Percentiles rank a stretch among this genome's conserved stretches.
phyloP scores from a whole-genome alignment of 2,888 invertebrate species.

The Ophioninae sp. region DNA sequence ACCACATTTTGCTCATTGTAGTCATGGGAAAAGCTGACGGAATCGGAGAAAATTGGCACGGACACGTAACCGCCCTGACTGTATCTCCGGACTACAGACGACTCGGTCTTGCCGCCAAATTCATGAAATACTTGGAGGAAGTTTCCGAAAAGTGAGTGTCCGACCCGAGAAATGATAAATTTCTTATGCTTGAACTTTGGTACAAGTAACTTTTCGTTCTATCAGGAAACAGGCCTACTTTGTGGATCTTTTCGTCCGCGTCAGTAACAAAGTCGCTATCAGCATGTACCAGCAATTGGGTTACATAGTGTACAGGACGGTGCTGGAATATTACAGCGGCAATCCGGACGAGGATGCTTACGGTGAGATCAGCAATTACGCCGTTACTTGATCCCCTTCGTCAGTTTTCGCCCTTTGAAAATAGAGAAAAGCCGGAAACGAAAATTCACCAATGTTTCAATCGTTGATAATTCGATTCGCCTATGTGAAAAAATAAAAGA shows the following conservation, averaged over 20 bases:
- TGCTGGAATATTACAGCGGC: conserved; percentile 98
- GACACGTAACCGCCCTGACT: conserved; percentile 98
- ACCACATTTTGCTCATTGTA: conserved; percentile 79
- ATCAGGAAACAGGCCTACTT: conserved; percentile 97
- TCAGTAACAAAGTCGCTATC: conserved; percentile 98
- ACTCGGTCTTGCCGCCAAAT: conserved; percentile 93
- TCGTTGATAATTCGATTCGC: no score
- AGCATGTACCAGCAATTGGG: conserved; percentile 98
- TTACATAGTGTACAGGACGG: conserved; percentile 97
- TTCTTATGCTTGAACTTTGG: background rate
- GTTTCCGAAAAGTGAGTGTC: conserved; percentile 93
- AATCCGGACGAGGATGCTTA: conserved; percentile 99
- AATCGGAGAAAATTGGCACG: conserved; percentile 97
- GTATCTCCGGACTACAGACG: conserved; percentile 97
- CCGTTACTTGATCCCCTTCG: conserved; percentile 26
- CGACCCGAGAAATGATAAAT: background rate
- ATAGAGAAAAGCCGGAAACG: background rate
- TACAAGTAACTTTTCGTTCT: conserved; percentile 77
- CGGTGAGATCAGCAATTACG: conserved; percentile 84
- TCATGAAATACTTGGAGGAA: conserved; percentile 97
- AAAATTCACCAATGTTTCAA: background rate
- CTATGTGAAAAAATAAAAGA: no score
- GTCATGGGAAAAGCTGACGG: conserved; percentile 99
- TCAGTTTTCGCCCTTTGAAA: background rate
- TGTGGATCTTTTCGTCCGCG: conserved; percentile 98